Evolutionary conservation across 2,113 vertebrate genomes (phyloP).

Genomic region (Acrocephalus arundinaceus): DNA sequence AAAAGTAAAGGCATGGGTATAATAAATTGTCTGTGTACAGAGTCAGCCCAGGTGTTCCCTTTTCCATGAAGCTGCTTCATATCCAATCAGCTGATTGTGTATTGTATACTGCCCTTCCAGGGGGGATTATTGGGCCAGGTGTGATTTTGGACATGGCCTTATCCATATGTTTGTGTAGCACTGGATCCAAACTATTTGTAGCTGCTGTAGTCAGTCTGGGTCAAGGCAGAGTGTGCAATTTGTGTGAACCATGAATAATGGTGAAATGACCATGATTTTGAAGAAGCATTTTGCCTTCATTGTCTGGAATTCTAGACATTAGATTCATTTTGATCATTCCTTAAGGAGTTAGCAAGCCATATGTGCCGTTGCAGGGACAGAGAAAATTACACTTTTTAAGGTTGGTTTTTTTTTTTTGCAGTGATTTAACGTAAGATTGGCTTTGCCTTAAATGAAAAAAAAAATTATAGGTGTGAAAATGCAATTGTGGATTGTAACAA

Average conservation of each 20-base stretch:
- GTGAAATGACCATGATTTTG: not conserved
- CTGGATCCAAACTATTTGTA: not conserved
- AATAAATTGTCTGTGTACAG: not conserved
- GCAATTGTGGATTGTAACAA: slow-evolving; percentile 17
- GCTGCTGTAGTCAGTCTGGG: not conserved
- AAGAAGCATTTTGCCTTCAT: not conserved
- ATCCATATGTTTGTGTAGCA: not conserved
- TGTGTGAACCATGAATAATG: not conserved
- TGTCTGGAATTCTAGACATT: not conserved
- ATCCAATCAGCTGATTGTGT: not conserved
- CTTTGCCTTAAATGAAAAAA: not conserved
- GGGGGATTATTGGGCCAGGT: not conserved
- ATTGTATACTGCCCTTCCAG: not conserved
- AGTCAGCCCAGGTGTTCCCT: not conserved
- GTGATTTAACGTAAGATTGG: not conserved
- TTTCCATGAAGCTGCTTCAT: not conserved
- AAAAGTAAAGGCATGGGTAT: not conserved
- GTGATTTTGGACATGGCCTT: not conserved
- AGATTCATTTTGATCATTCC: not conserved
- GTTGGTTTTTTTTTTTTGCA: not conserved
- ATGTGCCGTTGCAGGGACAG: not conserved
- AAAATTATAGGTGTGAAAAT: not conserved
- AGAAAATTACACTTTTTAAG: not conserved
- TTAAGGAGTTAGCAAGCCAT: not conserved
- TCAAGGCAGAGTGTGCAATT: not conserved